Evolutionary conservation across 2,113 vertebrate species (phyloP), one percentile per base, ranked within the genome.

Genomic region (Hemicordylus capensis): DNA sequence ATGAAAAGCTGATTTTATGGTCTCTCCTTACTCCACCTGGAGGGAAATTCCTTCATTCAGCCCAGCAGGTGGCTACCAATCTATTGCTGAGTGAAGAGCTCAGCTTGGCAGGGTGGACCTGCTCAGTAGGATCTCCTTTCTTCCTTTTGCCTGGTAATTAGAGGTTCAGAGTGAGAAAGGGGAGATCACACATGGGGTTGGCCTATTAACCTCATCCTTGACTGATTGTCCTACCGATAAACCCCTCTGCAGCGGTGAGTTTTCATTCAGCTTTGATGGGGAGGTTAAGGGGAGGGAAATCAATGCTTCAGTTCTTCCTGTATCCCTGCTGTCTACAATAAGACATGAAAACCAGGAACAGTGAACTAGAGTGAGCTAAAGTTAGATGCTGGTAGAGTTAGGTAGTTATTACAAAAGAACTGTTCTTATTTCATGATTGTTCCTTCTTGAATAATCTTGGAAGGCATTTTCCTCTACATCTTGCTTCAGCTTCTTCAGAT

Each of bases 141-240:
- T 85, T 3, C 34, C 84, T 81, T 39, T 80, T 84, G 89, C 88
- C 37, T 72, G 56, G 74, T 81, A 91, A 93, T 91, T 69, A 88
- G 93, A 72, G 85, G 89, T 89, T 85, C 2, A 0, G 70, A 84
- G 87, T 84, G 83, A 69, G 89, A 82, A 85, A 90, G 73, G 76
- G 84, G 93, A 85, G 92, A 91, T 90, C 88, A 85, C 48, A 11
- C 81, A 24, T 83, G 90, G 81, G 85, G 81, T 7, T 80, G 81
- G 88, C n/a, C 92, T 72, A 85, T 93, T 93, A 92, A 70, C 89
- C 90, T 91, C 0, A 12, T 89, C 87, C 90, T 91, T 77, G 51
- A 88, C 88, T 90, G 89, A 90, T 87, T 81, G 44, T 85, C 90
- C 93, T 67, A 91, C 1, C 0, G 90, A 83, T 91, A 91, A 73